These are phyloP conservation scores for Numida meleagris DNA, from an alignment of 2,113 vertebrate genomes.

Conservation along the genomic window DNA sequence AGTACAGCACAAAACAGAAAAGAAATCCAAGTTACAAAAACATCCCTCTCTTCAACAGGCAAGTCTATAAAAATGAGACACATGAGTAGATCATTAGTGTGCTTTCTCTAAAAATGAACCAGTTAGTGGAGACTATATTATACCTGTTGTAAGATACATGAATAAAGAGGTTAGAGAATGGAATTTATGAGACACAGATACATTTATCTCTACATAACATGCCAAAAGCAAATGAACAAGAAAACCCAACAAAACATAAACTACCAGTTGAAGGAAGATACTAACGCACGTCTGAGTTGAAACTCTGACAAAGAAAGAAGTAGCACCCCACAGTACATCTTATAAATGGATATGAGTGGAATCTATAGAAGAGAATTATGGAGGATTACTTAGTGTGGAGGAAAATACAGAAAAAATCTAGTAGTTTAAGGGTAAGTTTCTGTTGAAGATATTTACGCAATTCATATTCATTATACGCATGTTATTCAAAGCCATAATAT, in stretches of 20 bases:
- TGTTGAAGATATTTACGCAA: conserved; percentile 46
- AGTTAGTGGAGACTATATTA: background rate
- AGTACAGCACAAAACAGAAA: background rate
- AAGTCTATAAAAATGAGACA: background rate
- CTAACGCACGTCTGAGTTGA: background rate
- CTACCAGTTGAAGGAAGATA: background rate
- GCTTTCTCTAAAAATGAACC: background rate
- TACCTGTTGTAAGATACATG: background rate
- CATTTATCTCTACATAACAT: background rate
- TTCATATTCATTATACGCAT: conserved; percentile 38
- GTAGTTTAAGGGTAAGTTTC: conserved; percentile 13
- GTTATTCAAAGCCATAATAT: conserved; percentile 32
- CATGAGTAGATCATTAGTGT: background rate
- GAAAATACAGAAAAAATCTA: background rate
- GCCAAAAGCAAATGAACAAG: background rate
- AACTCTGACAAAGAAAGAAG: background rate
- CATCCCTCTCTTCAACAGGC: background rate
- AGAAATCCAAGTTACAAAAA: background rate
- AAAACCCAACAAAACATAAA: background rate
- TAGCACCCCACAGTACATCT: background rate
- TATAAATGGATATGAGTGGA: background rate
- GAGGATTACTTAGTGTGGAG: conserved; percentile 2
- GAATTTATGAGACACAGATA: background rate
- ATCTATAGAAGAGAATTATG: background rate
- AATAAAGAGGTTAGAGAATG: background rate